These are phyloP conservation scores for Aphidius gifuensis DNA, from an alignment of 1,140 invertebrate species.

Conservation along the genomic window DNA sequence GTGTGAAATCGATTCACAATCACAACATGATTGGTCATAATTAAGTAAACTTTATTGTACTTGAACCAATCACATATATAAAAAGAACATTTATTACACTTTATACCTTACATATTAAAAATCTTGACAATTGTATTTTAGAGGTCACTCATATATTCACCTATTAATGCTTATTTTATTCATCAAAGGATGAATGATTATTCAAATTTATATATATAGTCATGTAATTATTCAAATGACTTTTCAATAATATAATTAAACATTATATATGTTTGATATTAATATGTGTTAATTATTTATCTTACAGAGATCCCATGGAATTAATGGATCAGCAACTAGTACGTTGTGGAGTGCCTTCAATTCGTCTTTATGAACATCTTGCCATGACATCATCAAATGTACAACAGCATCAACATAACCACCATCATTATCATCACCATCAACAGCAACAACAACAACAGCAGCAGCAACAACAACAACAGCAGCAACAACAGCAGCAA, in stretches of 20 bases:
- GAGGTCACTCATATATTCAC: too few relatives aligned
- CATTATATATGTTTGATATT: background rate
- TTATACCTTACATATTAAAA: background rate
- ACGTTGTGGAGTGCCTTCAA: slow-evolving; percentile 50
- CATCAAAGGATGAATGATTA: too few relatives aligned
- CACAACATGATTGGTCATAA: slow-evolving; percentile 30
- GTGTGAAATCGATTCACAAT: slow-evolving; percentile 33
- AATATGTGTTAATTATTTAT: slow-evolving; percentile 1
- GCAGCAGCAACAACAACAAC: background rate
- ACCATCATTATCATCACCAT: slow-evolving; percentile 37
- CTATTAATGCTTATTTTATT: too few relatives aligned
- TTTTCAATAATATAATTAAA: slow-evolving; percentile 12
- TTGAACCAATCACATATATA: slow-evolving; percentile 9
- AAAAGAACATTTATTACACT: slow-evolving; percentile 28
- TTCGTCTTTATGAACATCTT: slow-evolving; percentile 51
- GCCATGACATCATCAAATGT: slow-evolving; percentile 42
- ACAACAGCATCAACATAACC: slow-evolving; percentile 30
- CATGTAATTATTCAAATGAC: slow-evolving; percentile 11
- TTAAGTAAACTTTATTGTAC: slow-evolving; percentile 23
- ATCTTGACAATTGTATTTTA: too few relatives aligned
- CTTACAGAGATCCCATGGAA: slow-evolving; percentile 53
- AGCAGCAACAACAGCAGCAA: slow-evolving; percentile 33
- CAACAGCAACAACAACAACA: slow-evolving; percentile 34
- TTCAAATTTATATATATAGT: too few relatives aligned
- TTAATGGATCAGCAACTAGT: slow-evolving; percentile 54